Evolutionary conservation across 2,113 vertebrate species (phyloP).

Genomic region (Nothobranchius kuhntae): DNA sequence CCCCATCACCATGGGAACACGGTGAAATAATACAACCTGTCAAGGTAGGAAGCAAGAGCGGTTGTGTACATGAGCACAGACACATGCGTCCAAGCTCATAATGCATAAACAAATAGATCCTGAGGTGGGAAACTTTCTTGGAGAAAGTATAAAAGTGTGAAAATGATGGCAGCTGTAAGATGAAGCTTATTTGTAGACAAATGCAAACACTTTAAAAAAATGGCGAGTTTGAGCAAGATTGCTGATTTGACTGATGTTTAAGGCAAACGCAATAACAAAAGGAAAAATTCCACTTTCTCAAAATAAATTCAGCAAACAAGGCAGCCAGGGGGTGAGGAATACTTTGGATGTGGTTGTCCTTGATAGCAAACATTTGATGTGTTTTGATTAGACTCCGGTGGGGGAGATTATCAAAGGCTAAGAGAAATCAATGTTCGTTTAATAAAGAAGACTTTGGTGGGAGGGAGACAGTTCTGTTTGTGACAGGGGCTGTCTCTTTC

Average conservation of each 20-base stretch:
- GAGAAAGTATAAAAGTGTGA: conserved; percentile 18
- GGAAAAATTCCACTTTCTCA: conserved; percentile 11
- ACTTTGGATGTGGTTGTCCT: conserved; percentile 63
- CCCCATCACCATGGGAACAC: conserved; percentile 66
- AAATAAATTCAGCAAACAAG: conserved; percentile 55
- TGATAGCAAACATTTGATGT: conserved; percentile 71
- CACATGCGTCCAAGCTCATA: background rate
- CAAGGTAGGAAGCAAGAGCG: conserved; percentile 13
- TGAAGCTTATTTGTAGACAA: conserved; percentile 27
- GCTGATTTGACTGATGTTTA: conserved; percentile 57
- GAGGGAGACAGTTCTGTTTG: conserved; percentile 69
- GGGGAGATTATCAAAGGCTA: conserved; percentile 75
- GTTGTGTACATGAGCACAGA: conserved; percentile 2
- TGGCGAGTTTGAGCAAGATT: conserved; percentile 32
- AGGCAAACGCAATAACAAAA: conserved; percentile 43
- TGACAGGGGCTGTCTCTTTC: conserved; percentile 69
- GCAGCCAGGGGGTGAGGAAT: conserved; percentile 44
- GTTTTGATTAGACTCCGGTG: conserved; percentile 70
- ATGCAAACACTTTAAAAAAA: conserved; percentile 28
- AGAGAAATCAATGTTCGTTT: conserved; percentile 79
- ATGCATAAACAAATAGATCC: conserved; percentile 23
- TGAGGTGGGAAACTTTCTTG: conserved; percentile 3
- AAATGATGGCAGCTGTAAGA: conserved; percentile 21
- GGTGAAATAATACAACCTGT: conserved; percentile 37
- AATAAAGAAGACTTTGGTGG: conserved; percentile 75